Evolutionary conservation across 2,113 vertebrate species (phyloP).

Genomic region (Vimba vimba): DNA sequence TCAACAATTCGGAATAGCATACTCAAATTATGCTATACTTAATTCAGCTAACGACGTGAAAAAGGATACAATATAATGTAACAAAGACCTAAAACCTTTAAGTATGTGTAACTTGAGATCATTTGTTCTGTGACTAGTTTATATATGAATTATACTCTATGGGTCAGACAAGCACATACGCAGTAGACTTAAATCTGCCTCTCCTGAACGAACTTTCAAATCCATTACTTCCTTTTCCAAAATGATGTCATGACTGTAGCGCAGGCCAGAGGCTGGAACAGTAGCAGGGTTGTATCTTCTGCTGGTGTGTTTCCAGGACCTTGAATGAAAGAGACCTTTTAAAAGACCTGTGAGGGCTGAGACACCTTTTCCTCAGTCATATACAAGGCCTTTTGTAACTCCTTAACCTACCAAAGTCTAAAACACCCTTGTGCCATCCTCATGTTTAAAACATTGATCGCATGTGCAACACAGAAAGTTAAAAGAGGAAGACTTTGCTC

Average conservation of each 20-base stretch:
- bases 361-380: slow-evolving; percentile 5
- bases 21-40: neutral
- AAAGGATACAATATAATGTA: neutral
- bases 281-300: slow-evolving; percentile 30
- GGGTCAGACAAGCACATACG: neutral
- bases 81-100: neutral
- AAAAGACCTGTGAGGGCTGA: slow-evolving; percentile 19
- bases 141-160: neutral
- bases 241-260: slow-evolving; percentile 8
- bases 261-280: neutral
- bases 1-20: neutral
- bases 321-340: slow-evolving; percentile 53
- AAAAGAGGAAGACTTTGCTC: neutral
- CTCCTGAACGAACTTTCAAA: slow-evolving; percentile 8
- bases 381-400: slow-evolving; percentile 70
- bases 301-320: slow-evolving; percentile 15
- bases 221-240: slow-evolving; percentile 28
- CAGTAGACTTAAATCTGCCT: slow-evolving; percentile 25
- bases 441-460: neutral
- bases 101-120: neutral
- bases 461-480: neutral
- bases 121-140: neutral
- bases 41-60: neutral
- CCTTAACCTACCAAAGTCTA: slow-evolving; percentile 12
- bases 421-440: neutral